These are phyloP conservation scores for Drosophila azteca DNA, from an alignment of 1,140 invertebrate genomes.

Conservation along the genomic window DNA sequence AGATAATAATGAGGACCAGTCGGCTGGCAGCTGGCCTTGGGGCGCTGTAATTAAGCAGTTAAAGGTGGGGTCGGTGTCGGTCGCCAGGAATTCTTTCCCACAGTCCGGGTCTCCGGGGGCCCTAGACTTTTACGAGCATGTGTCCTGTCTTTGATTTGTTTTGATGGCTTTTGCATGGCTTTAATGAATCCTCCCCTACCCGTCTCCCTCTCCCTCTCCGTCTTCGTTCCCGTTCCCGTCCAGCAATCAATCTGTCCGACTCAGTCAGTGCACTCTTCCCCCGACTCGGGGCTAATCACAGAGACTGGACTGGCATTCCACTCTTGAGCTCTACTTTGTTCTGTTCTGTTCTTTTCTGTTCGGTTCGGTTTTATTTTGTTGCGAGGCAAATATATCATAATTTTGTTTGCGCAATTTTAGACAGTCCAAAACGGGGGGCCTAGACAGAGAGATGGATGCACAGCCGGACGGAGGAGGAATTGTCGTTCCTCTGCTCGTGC, in stretches of 20 bases:
- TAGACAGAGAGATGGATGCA: constrained; percentile 31
- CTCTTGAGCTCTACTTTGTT: constrained; percentile 8
- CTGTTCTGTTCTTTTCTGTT: not conserved
- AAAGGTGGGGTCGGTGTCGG: constrained; percentile 50
- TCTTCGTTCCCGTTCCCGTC: not conserved
- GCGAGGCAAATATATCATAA: constrained; percentile 66
- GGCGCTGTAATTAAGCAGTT: constrained; percentile 82
- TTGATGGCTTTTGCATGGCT: constrained; percentile 77
- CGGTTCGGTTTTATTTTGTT: not conserved
- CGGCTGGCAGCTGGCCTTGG: constrained; percentile 51
- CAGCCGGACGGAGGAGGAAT: constrained; percentile 18
- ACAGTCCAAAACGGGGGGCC: constrained; percentile 26
- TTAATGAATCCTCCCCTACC: constrained; percentile 66
- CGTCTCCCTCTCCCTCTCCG: not conserved
- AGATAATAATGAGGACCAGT: constrained; percentile 66
- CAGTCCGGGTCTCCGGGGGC: constrained; percentile 36
- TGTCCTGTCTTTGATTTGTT: constrained; percentile 79
- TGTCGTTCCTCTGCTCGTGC: not conserved
- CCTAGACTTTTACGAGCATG: constrained; percentile 35
- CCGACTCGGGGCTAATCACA: constrained; percentile 57
- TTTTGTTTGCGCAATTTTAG: constrained; percentile 75
- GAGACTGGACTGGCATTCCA: constrained; percentile 1
- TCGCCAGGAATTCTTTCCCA: constrained; percentile 58
- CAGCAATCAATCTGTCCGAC: constrained; percentile 69
- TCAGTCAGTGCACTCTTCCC: constrained; percentile 28